phyloP scores from a whole-genome alignment of 2,888 invertebrate genomes.

The Drosophila maculinotata region DNA sequence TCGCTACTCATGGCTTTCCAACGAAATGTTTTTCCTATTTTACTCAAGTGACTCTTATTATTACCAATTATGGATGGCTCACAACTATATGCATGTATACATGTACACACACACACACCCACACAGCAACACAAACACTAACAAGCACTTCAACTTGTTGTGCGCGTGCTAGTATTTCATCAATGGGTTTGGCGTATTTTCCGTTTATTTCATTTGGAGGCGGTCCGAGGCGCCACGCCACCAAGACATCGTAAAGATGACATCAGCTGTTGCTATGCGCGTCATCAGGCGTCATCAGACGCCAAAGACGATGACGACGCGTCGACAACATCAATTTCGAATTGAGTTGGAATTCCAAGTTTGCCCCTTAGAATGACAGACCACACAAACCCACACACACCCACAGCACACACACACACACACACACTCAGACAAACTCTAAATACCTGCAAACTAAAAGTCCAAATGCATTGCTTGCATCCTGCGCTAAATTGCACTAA shows the following conservation, averaged over 20 bases:
- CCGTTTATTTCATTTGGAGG: slow-evolving; percentile 67
- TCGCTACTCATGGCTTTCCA: neutral
- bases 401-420: neutral
- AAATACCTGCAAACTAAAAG: no score
- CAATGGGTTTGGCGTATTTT: slow-evolving; percentile 66
- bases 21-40: neutral
- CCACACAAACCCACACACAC: neutral
- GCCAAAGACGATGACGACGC: slow-evolving; percentile 7
- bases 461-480: no score
- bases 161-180: slow-evolving; percentile 72
- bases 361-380: slow-evolving; percentile 1
- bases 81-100: neutral
- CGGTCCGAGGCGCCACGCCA: slow-evolving; percentile 22
- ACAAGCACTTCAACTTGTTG: slow-evolving; percentile 16
- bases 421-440: neutral
- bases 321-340: slow-evolving; percentile 37
- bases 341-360: slow-evolving; percentile 33
- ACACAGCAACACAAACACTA: slow-evolving; percentile 14
- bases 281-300: slow-evolving; percentile 68
- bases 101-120: neutral
- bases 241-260: slow-evolving; percentile 40
- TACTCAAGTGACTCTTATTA: neutral
- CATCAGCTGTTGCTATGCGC: slow-evolving; percentile 55
- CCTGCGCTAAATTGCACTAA: no score
- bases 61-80: no score